Base-by-base conservation (phyloP, 2,797 vertebrate genomes). In the Platyrinchus mystaceus region DNA sequence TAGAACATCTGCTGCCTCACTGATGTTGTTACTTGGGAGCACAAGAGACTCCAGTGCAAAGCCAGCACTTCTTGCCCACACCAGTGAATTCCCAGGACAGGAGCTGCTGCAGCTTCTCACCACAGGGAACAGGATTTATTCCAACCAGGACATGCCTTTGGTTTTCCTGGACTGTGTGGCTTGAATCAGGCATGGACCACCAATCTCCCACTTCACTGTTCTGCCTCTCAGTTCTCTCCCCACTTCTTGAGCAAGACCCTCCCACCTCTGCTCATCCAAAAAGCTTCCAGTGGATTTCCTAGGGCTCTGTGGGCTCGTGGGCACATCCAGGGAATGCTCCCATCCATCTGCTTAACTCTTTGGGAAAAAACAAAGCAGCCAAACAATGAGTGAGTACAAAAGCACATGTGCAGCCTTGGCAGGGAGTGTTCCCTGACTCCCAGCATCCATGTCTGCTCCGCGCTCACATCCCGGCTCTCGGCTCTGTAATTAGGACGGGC, bases 391-490 rank as follows among this genome's bases (percentile, higher is more conserved):
- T 91, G 92, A 97, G 69, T 94, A 69, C 89, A 97, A 96, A 97
- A 95, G 93, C 96, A 96, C 90, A 93, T 96, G 96, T 92, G 93
- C 74, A 71, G 87, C 88, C 43, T 90, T 97, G 96, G 96, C 96
- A 96, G 73, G 82, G 84, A 96, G 82, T 15, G 0, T 22, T 93
- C 94, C 94, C 94, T 89, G 96, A 89, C 90, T 97, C 96, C 84
- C 91, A 94, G 91, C 92, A 69, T 94, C 91, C 87, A 44, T 82
- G 76, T 86, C 95, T 59, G 64, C 89, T 86, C 89, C 6, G 0
- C 3, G 1, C 90, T 83, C 87, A 69, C 87, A 76, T 66, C 87
- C 6, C 92, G 68, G 90, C 93, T 87, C 91, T 92, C 94, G 76
- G 64, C 62, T 60, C 91, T 87, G 94, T 91, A 97, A 97, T 97